Evolutionary conservation across 1,140 invertebrate genomes (phyloP).

Genomic region (Pomacea maculata): DNA sequence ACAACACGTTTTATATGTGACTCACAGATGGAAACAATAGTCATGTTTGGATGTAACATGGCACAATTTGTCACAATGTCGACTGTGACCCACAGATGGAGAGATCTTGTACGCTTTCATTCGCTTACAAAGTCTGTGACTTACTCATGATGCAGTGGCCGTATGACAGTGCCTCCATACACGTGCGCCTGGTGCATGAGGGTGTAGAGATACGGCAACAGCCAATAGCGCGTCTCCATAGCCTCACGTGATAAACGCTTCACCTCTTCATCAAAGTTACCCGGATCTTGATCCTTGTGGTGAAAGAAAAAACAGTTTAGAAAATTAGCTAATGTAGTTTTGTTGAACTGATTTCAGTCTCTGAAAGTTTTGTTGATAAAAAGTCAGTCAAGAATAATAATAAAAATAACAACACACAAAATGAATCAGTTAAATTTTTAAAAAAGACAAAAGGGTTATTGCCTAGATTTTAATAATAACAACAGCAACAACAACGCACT

Average conservation of each 20-base stretch:
- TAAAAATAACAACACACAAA: not conserved
- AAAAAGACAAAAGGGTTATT: no score
- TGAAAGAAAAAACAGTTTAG: not conserved
- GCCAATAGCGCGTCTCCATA: conserved; percentile 46
- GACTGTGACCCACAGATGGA: not conserved
- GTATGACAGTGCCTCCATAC: conserved; percentile 44
- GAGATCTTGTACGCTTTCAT: not conserved
- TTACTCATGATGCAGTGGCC: conserved; percentile 52
- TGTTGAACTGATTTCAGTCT: not conserved
- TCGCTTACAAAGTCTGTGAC: conserved; percentile 5
- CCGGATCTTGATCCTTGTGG: conserved; percentile 50
- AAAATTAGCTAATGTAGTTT: no score
- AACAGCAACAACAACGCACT: not conserved
- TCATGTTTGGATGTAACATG: not conserved
- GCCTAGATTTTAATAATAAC: not conserved
- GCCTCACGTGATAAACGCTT: conserved; percentile 38
- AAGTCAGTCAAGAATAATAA: not conserved
- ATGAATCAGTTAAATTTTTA: no score
- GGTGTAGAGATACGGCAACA: conserved; percentile 55
- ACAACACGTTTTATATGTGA: not conserved
- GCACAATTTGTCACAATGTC: not conserved
- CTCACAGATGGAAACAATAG: not conserved
- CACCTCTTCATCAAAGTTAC: conserved; percentile 38
- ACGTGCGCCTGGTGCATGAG: conserved; percentile 46
- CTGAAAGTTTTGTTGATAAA: not conserved